Evolutionary conservation across 2,113 vertebrate species (phyloP).

Genomic region (Hippocampus comes): DNA sequence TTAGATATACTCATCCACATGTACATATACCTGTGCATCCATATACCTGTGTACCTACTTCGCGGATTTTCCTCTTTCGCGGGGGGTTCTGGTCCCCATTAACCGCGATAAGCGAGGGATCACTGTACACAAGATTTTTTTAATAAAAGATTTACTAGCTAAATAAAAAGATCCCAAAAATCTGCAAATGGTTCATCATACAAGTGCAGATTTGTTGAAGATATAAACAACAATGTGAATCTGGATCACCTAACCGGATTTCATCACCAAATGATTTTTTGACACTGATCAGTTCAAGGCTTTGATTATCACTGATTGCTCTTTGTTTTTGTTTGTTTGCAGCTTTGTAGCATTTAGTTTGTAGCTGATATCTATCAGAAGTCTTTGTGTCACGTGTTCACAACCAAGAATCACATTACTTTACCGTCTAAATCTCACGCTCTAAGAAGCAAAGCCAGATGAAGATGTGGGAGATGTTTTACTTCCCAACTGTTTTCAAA

Average conservation of each 20-base stretch:
- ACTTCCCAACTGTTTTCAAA: conserved; percentile 52
- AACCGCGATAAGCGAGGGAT: too few species aligned
- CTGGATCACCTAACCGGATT: conserved; percentile 17
- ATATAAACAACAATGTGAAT: conserved; percentile 7
- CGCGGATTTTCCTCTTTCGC: too few species aligned
- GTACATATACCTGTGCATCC: too few species aligned
- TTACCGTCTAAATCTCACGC: conserved; percentile 61
- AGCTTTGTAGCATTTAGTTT: conserved; percentile 38
- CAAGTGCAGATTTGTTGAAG: background rate
- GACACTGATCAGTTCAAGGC: conserved; percentile 46
- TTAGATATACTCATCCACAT: too few species aligned
- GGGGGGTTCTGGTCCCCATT: too few species aligned
- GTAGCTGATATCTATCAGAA: conserved; percentile 52
- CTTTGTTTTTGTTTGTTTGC: conserved; percentile 18
- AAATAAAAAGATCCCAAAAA: too few species aligned
- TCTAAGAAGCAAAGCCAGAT: conserved; percentile 61
- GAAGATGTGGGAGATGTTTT: conserved; percentile 58
- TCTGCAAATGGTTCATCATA: too few species aligned
- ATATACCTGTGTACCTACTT: too few species aligned
- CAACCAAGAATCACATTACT: conserved; percentile 59
- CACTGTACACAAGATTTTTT: too few species aligned
- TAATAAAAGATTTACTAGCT: too few species aligned
- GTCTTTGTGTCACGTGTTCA: conserved; percentile 63
- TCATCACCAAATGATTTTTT: conserved; percentile 39
- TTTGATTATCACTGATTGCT: conserved; percentile 50